Base-by-base conservation (phyloP, 2,797 vertebrate species). In the Aeoliscus strigatus region DNA sequence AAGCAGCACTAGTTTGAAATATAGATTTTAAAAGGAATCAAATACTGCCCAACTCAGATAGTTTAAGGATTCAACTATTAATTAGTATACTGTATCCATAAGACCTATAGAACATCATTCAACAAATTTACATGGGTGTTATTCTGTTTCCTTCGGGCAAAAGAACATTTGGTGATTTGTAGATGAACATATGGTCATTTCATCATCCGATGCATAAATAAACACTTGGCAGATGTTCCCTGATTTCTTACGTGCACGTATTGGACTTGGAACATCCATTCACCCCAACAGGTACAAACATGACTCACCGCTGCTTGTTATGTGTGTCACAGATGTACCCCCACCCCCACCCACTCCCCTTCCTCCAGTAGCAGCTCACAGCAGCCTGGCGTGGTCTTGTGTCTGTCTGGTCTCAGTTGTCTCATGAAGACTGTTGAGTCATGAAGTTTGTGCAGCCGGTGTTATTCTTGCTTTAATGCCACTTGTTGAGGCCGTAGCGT, bases 381-480 rank as follows among this genome's bases (percentile, higher is more conserved):
- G 47, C 33, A 30, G 56, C 47, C 31, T 27, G 34, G 4, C 2
- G 10, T 33, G 35, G 28, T 55, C 28, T 27, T 13, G 40, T 27
- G 37, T 1, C 5, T 46, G 46, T 63, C 63, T 43, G 41, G 37
- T 28, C 39, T 35, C 42, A 30, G 41, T 41, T 60, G n/a, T 45
- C 52, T 73, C 40, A 14, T 54, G 43, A 36, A 46, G 36, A 56
- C 60, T 74, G 81, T 60, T 80, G 75, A 80, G 71, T 83, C 79
- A 80, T 70, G 53, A 59, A 51, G 53, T 73, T 75, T 66, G 60
- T 8, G 5, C 16, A 60, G 45, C 45, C 35, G 3, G 14, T 74
- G 63, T 70, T 71, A 14, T 54, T 54, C 34, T 54, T 56, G 17
- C 43, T 34, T 49, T 51, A 66, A 68, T 53, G 37, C 64, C 46